Percentiles rank a stretch among this genome's conserved stretches.
phyloP scores from a whole-genome alignment of 2,797 vertebrate genomes.

The Cirrhinus molitorella region DNA sequence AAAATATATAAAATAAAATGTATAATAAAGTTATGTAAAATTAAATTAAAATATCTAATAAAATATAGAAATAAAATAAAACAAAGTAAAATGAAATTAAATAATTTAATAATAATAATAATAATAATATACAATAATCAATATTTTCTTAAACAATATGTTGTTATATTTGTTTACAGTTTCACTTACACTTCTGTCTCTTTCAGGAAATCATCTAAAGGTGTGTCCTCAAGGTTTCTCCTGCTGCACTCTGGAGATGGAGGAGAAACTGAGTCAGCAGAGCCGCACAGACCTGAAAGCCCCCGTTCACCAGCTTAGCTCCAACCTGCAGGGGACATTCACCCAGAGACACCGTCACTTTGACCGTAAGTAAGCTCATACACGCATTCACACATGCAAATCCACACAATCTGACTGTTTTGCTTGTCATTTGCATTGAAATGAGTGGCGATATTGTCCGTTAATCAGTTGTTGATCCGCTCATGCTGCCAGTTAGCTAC shows the following conservation, averaged over 20 bases:
- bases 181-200: background rate
- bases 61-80: no score
- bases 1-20: no score
- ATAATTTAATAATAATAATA: no score
- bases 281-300: conserved; percentile 92
- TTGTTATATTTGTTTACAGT: background rate
- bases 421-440: conserved; percentile 17
- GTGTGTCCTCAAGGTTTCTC: conserved; percentile 93
- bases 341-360: conserved; percentile 92
- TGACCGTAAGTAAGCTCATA: conserved; percentile 85
- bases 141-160: background rate
- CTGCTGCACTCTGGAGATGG: conserved; percentile 97
- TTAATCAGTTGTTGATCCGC: conserved; percentile 6
- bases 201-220: conserved; percentile 91
- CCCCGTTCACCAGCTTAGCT: conserved; percentile 86
- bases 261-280: conserved; percentile 94
- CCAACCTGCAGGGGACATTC: conserved; percentile 87
- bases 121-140: no score
- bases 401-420: background rate
- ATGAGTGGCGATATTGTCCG: background rate
- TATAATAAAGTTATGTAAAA: no score
- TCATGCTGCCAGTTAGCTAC: background rate
- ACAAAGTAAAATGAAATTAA: no score
- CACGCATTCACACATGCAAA: conserved; percentile 30
- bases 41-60: no score